Evolutionary conservation across 1,140 invertebrate genomes (phyloP).

Genomic region (Atta cephalotes): DNA sequence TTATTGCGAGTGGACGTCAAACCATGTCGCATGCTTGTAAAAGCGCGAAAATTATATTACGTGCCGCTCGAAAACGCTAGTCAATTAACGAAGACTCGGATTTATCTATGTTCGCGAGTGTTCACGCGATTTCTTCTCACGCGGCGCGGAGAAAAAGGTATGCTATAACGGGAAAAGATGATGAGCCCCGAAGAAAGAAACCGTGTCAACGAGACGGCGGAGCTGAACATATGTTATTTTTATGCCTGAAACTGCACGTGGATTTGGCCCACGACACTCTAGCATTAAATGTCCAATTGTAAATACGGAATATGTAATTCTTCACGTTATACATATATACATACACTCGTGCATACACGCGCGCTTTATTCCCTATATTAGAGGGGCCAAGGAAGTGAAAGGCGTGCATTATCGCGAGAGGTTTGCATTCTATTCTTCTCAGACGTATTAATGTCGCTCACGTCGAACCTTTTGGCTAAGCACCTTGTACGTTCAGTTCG

Average conservation of each 20-base stretch:
- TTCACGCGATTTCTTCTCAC: conserved; percentile 42
- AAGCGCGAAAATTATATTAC: conserved; percentile 3
- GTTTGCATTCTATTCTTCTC: conserved; percentile 74
- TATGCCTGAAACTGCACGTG: conserved; percentile 58
- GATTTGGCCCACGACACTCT: conserved; percentile 43
- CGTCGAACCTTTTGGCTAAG: conserved; percentile 70
- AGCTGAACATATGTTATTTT: conserved; percentile 59
- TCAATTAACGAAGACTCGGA: conserved; percentile 65
- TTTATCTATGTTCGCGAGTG: conserved; percentile 18
- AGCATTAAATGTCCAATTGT: conserved; percentile 58
- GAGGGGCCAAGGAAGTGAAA: conserved; percentile 30
- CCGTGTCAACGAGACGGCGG: conserved; percentile 21
- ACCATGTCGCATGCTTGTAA: neutral
- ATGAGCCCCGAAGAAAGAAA: conserved; percentile 7
- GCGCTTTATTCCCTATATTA: conserved; percentile 59
- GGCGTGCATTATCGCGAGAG: conserved; percentile 50
- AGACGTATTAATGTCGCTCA: conserved; percentile 75
- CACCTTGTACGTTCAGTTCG: conserved; percentile 71
- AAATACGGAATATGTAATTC: conserved; percentile 58
- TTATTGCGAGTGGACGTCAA: conserved; percentile 28
- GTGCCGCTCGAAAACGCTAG: conserved; percentile 61
- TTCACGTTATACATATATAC: conserved; percentile 46
- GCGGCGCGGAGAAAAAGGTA: neutral
- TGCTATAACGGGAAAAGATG: neutral
- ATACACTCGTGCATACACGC: conserved; percentile 40